Evolutionary conservation across 2,888 invertebrate species (phyloP).

Genomic region (Ornithoptera priamus): DNA sequence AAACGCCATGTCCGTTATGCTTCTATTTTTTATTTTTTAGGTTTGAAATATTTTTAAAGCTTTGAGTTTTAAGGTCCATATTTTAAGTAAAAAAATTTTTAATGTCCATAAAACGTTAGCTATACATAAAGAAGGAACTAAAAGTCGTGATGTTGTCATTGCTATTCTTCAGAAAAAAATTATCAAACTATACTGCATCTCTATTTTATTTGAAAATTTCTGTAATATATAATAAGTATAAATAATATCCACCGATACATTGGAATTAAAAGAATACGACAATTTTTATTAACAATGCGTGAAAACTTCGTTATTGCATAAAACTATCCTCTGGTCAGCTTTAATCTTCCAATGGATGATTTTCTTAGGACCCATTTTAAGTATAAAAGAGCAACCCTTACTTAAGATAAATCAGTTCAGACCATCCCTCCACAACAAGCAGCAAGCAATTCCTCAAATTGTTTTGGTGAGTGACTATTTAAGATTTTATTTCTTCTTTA

Average conservation of each 20-base stretch:
- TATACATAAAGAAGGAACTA: no score
- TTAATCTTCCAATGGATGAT: slow-evolving; percentile 29
- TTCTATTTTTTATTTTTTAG: no score
- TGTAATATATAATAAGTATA: background rate
- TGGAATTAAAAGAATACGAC: background rate
- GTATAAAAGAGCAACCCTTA: slow-evolving; percentile 58
- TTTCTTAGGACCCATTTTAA: slow-evolving; percentile 34
- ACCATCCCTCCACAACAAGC: slow-evolving; percentile 45
- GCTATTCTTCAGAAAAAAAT: no score
- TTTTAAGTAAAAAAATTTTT: no score
- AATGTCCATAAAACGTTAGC: no score
- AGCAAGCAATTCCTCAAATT: slow-evolving; percentile 27
- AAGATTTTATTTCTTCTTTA: background rate
- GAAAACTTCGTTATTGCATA: slow-evolving; percentile 29
- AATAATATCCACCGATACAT: background rate
- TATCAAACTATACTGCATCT: no score
- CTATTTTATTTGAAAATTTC: no score
- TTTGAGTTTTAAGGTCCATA: no score
- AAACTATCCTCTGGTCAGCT: slow-evolving; percentile 28
- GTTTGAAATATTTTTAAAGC: no score
- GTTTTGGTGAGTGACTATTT: slow-evolving; percentile 42
- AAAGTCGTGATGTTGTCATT: no score
- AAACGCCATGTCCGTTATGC: no score
- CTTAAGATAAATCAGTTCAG: slow-evolving; percentile 57
- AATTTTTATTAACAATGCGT: background rate